Evolutionary conservation across 2,888 invertebrate species (phyloP), one percentile per base, ranked within the genome.

Genomic region (Oligia fasciuncula): DNA sequence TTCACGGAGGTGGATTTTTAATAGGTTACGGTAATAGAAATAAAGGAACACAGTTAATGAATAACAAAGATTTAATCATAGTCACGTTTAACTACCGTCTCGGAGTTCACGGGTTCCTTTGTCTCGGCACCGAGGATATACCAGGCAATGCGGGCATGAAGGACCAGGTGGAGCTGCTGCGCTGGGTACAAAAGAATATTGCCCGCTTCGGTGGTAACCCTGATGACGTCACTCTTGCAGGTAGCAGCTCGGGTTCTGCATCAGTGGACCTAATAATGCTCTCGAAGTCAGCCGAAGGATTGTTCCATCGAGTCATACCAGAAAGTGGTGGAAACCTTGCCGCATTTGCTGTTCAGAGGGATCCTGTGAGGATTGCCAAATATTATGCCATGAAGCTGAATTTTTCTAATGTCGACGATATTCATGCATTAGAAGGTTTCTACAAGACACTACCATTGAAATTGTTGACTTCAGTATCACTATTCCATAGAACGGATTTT

Each of bases 141-240:
- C 94, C 94, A 0, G 94, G 94, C 1, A 94, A 94, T 72, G 94
- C 94, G 13, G 94, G 94, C 1, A 86, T 94, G 87, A 94, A 94
- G 79, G 94, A 94, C 66, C 93, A 93, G 80, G 87, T 94, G 11
- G 92, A 91, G 0, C 82, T 93, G 1, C 77, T 94, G n/a, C 91
- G 90, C 0, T 94, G 94, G 94, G 93, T 94, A 1, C 87, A 92
- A 43, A 87, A 88, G 23, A 93, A 94, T 62, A 94, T 94, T 14
- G 92, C 88, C 0, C 89, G 74, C 8, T 94, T 93, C 49, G 93
- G 94, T 0, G 94, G 94, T 8, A 93, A 94, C 74, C 93, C 94
- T 35, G 73, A 91, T 63, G 93, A 94, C 72, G 91, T 94, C 0
- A 94, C 94, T 4, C 76, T 94, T 2, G 85, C 80, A n/a, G 94